Percentiles rank a stretch among this genome's conserved stretches.
These are phyloP conservation scores for Trimorus sp. DNA, from an alignment of 2,888 invertebrate species.

Conservation along the genomic window DNA sequence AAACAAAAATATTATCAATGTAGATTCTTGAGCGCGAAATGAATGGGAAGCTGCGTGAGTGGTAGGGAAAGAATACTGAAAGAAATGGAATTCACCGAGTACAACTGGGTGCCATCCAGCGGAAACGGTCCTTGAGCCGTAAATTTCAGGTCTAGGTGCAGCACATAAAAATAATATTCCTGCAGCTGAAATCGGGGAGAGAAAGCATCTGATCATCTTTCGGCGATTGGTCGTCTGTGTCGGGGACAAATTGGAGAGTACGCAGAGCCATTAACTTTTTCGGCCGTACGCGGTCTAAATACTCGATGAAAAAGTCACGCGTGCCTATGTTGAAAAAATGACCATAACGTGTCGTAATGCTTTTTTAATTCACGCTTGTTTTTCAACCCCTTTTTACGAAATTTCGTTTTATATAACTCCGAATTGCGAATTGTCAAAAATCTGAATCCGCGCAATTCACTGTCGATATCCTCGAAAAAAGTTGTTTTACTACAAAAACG, in stretches of 20 bases:
- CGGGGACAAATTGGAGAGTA: background rate
- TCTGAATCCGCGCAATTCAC: too few species aligned
- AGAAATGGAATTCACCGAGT: slow-evolving; percentile 16
- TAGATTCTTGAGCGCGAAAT: too few species aligned
- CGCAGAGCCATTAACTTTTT: slow-evolving; percentile 4
- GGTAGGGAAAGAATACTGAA: background rate
- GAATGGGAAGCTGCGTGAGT: too few species aligned
- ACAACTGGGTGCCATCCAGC: slow-evolving; percentile 18
- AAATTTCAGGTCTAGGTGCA: slow-evolving; percentile 32
- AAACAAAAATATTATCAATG: too few species aligned
- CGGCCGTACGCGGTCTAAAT: too few species aligned
- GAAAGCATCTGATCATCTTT: slow-evolving; percentile 18
- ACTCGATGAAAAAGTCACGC: too few species aligned
- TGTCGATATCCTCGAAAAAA: too few species aligned
- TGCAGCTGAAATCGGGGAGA: slow-evolving; percentile 28
- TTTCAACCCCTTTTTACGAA: too few species aligned
- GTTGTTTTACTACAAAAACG: too few species aligned
- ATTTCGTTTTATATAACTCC: background rate
- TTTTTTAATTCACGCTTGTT: too few species aligned
- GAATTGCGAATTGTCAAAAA: background rate
- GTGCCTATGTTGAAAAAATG: too few species aligned
- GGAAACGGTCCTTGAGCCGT: slow-evolving; percentile 30
- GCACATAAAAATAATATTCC: slow-evolving; percentile 35
- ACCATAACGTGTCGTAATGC: too few species aligned
- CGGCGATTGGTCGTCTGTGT: slow-evolving; percentile 7